Conservation (phyloP, 2,888 invertebrate genomes). For the Cepaea hortensis region DNA sequence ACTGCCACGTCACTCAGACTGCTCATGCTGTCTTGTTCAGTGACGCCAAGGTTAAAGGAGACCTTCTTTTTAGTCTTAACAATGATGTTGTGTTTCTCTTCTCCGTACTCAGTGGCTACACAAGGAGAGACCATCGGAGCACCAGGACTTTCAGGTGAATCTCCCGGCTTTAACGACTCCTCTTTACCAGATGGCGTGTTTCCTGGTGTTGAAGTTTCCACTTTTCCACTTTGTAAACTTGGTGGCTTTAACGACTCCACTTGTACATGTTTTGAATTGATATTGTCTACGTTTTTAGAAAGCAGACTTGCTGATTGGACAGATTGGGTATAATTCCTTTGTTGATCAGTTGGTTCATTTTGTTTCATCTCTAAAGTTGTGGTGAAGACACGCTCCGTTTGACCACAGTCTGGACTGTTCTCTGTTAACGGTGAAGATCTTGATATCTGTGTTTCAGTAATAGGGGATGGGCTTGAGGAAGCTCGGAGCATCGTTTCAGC, state of each 20-base stretch:
- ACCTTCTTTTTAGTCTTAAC: constrained; percentile 37
- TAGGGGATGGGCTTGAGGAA: neutral
- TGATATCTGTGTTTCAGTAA: no score
- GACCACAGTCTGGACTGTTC: neutral
- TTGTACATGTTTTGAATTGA: neutral
- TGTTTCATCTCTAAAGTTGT: neutral
- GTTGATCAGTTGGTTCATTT: neutral
- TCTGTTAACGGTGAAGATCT: no score
- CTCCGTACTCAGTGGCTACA: neutral
- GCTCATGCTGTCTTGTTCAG: neutral
- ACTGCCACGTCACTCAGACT: constrained; percentile 21
- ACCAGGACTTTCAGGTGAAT: neutral
- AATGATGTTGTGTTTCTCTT: neutral
- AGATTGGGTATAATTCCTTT: no score
- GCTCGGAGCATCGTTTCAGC: neutral
- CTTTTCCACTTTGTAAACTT: neutral
- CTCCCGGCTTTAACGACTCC: neutral
- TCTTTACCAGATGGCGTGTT: no score
- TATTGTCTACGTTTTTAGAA: no score
- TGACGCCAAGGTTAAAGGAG: constrained; percentile 10
- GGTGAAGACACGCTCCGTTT: neutral
- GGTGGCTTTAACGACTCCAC: neutral
- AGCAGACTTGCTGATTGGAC: no score
- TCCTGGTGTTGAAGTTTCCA: neutral
- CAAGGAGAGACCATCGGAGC: neutral